Evolutionary conservation across 2,113 vertebrate genomes (phyloP).

Genomic region (Protomyctophum bolini): DNA sequence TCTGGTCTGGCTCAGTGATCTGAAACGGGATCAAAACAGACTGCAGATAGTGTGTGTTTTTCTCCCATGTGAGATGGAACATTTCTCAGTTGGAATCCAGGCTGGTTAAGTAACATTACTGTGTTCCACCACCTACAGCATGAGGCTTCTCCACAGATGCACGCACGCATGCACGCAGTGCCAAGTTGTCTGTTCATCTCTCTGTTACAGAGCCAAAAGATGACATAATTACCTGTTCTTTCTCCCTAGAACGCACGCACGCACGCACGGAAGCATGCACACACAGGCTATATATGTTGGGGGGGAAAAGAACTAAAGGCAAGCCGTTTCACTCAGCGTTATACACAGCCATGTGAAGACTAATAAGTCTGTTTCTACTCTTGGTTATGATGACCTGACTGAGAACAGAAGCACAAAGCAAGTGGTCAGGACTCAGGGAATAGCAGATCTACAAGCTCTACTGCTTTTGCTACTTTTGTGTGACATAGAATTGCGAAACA

Average conservation of each 20-base stretch:
- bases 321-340: neutral
- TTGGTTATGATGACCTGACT: no score
- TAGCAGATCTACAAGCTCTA: no score
- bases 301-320: neutral
- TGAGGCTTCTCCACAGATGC: neutral
- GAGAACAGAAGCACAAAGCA: no score
- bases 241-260: constrained; percentile 17
- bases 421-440: no score
- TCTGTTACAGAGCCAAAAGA: constrained; percentile 43
- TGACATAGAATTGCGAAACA: no score
- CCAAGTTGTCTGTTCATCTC: constrained; percentile 48
- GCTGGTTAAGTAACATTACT: constrained; percentile 45
- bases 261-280: neutral
- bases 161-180: no score
- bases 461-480: no score
- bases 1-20: neutral
- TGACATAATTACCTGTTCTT: constrained; percentile 60
- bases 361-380: no score
- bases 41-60: neutral
- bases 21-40: neutral
- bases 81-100: constrained; percentile 46
- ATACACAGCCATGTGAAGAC: no score
- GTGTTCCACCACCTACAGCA: constrained; percentile 41
- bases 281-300: neutral
- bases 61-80: constrained; percentile 17